phyloP scores from a whole-genome alignment of 1,140 invertebrate genomes.

The Drosophila grimshawi region DNA sequence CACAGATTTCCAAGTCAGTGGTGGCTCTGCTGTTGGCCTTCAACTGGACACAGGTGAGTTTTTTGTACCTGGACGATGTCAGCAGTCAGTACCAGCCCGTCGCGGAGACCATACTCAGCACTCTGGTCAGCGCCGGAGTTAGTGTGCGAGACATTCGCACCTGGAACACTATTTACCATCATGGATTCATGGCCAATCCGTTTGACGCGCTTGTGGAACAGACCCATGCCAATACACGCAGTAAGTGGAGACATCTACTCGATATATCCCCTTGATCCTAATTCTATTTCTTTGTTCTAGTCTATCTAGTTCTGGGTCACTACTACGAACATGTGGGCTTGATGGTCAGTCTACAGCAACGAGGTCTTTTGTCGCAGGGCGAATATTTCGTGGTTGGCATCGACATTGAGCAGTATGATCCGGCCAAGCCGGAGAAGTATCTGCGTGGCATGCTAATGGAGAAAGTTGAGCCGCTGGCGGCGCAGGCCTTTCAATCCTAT shows the following conservation, averaged over 20 bases:
- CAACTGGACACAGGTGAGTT: conserved; percentile 91
- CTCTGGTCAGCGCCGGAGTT: conserved; percentile 89
- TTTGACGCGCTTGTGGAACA: conserved; percentile 91
- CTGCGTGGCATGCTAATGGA: conserved; percentile 90
- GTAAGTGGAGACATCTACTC: conserved; percentile 86
- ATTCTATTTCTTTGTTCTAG: conserved; percentile 85
- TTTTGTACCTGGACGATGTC: conserved; percentile 89
- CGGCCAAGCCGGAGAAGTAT: conserved; percentile 90
- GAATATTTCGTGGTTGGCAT: conserved; percentile 86
- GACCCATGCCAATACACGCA: conserved; percentile 91
- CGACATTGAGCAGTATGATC: conserved; percentile 94
- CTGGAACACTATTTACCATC: conserved; percentile 91
- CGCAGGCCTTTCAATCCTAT: conserved; percentile 89
- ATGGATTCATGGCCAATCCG: conserved; percentile 91
- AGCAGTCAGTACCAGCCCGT: conserved; percentile 90
- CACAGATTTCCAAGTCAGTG: conserved; percentile 95
- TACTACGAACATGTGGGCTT: conserved; percentile 94
- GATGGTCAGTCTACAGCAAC: conserved; percentile 92
- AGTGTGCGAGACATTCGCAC: conserved; percentile 87
- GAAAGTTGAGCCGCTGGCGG: conserved; percentile 83
- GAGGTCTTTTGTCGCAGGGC: conserved; percentile 93
- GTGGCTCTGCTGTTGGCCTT: conserved; percentile 91
- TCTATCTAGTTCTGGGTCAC: conserved; percentile 96
- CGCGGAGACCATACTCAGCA: conserved; percentile 89
- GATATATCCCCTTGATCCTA: background rate